Conservation (phyloP, 2,888 invertebrate genomes). For the Cyclophora albipunctata region DNA sequence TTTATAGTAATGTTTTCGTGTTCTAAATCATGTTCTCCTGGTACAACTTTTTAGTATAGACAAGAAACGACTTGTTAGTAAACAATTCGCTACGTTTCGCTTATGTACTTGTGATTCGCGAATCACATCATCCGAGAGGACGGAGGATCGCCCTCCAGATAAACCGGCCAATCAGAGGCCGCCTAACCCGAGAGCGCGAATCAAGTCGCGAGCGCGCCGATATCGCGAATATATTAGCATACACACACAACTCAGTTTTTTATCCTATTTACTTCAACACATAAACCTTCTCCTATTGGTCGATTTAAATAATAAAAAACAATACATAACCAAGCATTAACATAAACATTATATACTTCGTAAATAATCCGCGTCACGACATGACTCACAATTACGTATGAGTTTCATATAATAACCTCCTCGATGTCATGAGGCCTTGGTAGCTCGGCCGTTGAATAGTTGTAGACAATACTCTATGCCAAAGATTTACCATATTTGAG, state of each 20-base stretch:
- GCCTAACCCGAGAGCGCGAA: slow-evolving; percentile 41
- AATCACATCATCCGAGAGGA: slow-evolving; percentile 69
- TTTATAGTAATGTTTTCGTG: slow-evolving; percentile 1
- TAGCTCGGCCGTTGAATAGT: slow-evolving; percentile 35
- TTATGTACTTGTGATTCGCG: slow-evolving; percentile 51
- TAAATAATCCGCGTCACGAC: slow-evolving; percentile 21
- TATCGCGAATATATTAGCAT: slow-evolving; percentile 66
- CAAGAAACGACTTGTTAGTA: slow-evolving; percentile 5
- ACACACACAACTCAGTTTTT: slow-evolving; percentile 16
- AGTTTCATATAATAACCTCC: slow-evolving; percentile 30
- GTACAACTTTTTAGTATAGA: slow-evolving; percentile 11
- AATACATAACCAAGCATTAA: slow-evolving; percentile 21
- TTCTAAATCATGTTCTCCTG: slow-evolving; percentile 32
- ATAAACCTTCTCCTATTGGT: slow-evolving; percentile 24
- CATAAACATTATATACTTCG: slow-evolving; percentile 14
- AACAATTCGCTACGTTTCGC: slow-evolving; percentile 36
- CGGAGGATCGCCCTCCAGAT: slow-evolving; percentile 71
- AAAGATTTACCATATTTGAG: slow-evolving; percentile 36
- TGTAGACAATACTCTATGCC: slow-evolving; percentile 34
- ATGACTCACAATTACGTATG: neutral
- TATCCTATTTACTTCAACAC: slow-evolving; percentile 23
- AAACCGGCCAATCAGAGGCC: slow-evolving; percentile 54
- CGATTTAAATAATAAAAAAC: slow-evolving; percentile 20
- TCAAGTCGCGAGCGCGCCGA: slow-evolving; percentile 38
- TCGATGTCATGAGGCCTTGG: slow-evolving; percentile 54